Evolutionary conservation across 1,140 invertebrate species (phyloP).

Genomic region (Drosophila repleta): DNA sequence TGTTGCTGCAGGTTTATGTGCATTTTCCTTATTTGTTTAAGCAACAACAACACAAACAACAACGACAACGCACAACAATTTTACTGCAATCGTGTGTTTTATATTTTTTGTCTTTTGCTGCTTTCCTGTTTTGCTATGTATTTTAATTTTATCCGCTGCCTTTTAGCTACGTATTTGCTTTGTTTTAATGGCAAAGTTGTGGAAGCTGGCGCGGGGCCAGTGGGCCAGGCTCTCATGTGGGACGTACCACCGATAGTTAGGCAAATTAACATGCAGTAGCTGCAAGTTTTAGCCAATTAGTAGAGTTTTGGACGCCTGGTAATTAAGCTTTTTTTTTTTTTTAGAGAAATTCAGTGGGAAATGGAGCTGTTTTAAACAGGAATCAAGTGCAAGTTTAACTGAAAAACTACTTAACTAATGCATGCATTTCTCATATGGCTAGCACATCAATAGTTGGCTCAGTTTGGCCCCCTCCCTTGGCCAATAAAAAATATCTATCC

Average conservation of each 20-base stretch:
- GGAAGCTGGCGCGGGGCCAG: slow-evolving; percentile 1
- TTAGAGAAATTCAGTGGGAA: slow-evolving; percentile 8
- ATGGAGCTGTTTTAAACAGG: slow-evolving; percentile 43
- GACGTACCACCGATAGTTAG: slow-evolving; percentile 46
- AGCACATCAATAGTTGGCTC: slow-evolving; percentile 10
- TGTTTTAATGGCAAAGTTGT: slow-evolving; percentile 59
- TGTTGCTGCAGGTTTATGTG: slow-evolving; percentile 55
- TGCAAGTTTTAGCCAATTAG: slow-evolving; percentile 78
- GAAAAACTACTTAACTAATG: slow-evolving; percentile 11
- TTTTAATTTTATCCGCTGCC: slow-evolving; percentile 31
- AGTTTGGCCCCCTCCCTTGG: not conserved
- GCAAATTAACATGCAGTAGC: slow-evolving; percentile 76
- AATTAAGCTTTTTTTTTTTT: not conserved
- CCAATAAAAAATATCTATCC: slow-evolving; percentile 12
- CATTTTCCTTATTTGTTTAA: slow-evolving; percentile 80
- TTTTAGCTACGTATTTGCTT: slow-evolving; percentile 57
- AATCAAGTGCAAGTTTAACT: slow-evolving; percentile 16
- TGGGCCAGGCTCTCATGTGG: slow-evolving; percentile 36
- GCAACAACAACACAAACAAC: slow-evolving; percentile 40
- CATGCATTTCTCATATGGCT: slow-evolving; percentile 17
- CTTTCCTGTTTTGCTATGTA: slow-evolving; percentile 44
- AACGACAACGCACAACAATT: no score
- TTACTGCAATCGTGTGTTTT: slow-evolving; percentile 65
- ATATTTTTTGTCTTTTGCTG: slow-evolving; percentile 36
- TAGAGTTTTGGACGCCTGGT: slow-evolving; percentile 43